Conservation (phyloP, 2,797 vertebrate species). For the Falco concolor region DNA sequence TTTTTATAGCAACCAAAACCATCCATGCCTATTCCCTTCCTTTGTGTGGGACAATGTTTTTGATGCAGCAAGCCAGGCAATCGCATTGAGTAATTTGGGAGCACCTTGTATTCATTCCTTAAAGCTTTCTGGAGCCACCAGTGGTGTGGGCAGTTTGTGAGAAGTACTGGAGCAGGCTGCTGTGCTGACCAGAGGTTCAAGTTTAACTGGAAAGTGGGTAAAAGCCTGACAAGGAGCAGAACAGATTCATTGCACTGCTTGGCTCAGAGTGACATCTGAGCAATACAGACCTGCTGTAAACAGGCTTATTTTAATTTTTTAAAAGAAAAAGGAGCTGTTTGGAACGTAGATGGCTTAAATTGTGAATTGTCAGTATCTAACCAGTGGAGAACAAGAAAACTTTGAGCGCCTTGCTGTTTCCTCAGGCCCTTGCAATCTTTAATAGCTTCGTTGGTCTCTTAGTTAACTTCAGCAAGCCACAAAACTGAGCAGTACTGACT, state of each 20-base stretch:
- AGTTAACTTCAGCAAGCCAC: background rate
- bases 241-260: background rate
- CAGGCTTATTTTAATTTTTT: background rate
- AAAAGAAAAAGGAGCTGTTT: background rate
- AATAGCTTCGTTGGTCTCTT: background rate
- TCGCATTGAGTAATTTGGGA: background rate
- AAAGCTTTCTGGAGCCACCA: background rate
- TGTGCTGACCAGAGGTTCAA: background rate
- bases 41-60: background rate
- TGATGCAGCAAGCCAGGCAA: background rate
- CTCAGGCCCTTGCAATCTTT: background rate
- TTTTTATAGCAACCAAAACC: background rate
- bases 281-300: background rate
- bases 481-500: background rate
- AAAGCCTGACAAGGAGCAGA: background rate
- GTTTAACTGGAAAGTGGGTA: background rate
- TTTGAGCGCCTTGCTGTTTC: background rate
- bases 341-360: background rate
- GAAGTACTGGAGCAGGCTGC: background rate
- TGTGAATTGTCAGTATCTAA: background rate
- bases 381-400: background rate
- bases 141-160: no score
- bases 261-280: background rate
- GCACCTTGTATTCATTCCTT: background rate
- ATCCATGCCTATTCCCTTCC: background rate